Base-by-base conservation (phyloP, 64 coral and sea anemone species). In the Actinia equina region DNA sequence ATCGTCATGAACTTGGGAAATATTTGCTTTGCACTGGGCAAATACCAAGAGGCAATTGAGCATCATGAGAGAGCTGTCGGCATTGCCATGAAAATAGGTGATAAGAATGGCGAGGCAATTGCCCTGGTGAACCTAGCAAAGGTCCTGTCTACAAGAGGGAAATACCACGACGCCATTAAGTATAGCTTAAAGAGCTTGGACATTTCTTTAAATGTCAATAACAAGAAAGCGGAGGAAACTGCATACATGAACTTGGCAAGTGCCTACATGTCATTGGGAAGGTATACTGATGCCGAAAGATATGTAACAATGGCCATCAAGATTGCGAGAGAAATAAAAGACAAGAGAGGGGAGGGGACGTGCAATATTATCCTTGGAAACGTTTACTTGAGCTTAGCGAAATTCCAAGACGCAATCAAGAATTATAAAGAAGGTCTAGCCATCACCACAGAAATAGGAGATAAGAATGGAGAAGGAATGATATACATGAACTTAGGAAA, bases 301-400 rank as follows among this genome's bases (percentile, higher is more conserved):
- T 63, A 22, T 37, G 45, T 76, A 26, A 20, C 60, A 83, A 84
- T 54, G 84, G 89, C 59, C 10, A 45, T 77, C 52, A 71, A 85
- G 62, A 90, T 90, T 43, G 52, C 51, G 1, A 83, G 37, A 85
- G 54, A 51, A 25, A 84, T 85, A 17, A 65, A 65, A 25, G 53
- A 90, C 7, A 90, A 45, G 14, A 26, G 54, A 25, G 82, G 89
- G n/a, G 44, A 77, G 60, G 89, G 81, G 46, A 83, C 64, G 51
- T 90, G 61, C 1, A 84, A 90, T 52, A 77, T 77, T 62, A 90
- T 84, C 23, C 62, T 85, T n/a, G 89, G 89, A 44, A 90, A 83
- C 41, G 82, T 77, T 13, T 85, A 77, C 82, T 58, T 62, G 43
- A 67, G 71, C 17, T 82, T 90, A 20, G 51, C 26, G 7, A 70